These are phyloP conservation scores for Muricea muricata DNA, from an alignment of 92 coral and sea anemone species.

Conservation along the genomic window DNA sequence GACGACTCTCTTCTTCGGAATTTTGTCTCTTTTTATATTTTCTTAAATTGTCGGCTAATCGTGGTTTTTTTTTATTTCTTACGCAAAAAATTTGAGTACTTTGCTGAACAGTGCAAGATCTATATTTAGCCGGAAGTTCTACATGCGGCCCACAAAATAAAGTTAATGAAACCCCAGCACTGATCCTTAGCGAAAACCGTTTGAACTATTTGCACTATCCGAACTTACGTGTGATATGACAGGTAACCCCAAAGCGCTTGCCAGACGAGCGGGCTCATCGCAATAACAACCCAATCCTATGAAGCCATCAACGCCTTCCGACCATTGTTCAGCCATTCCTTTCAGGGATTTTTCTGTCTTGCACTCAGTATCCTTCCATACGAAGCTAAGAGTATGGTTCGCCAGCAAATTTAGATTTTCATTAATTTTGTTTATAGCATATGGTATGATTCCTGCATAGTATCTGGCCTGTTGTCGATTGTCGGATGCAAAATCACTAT, in stretches of 20 bases:
- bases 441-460: slow-evolving; percentile 87
- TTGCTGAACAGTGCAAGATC: too few species aligned
- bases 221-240: slow-evolving; percentile 89
- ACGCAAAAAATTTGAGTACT: too few species aligned
- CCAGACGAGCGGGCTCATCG: slow-evolving; percentile 81
- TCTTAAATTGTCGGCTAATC: too few species aligned
- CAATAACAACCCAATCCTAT: slow-evolving; percentile 96
- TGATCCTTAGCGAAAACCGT: too few species aligned
- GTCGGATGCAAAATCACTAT: not conserved
- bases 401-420: slow-evolving; percentile 74
- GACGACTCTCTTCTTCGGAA: too few species aligned
- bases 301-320: slow-evolving; percentile 80
- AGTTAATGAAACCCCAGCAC: too few species aligned
- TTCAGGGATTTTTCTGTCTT: slow-evolving; percentile 76
- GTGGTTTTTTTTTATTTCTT: too few species aligned
- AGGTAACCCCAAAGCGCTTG: slow-evolving; percentile 88
- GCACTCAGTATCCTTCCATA: slow-evolving; percentile 94
- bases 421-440: slow-evolving; percentile 86
- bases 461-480: slow-evolving; percentile 70
- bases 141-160: too few species aligned
- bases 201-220: too few species aligned
- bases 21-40: too few species aligned
- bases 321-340: slow-evolving; percentile 81
- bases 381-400: slow-evolving; percentile 77
- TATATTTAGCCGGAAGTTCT: too few species aligned